phyloP scores from a whole-genome alignment of 2,113 vertebrate species.

The Montifringilla adamsi region DNA sequence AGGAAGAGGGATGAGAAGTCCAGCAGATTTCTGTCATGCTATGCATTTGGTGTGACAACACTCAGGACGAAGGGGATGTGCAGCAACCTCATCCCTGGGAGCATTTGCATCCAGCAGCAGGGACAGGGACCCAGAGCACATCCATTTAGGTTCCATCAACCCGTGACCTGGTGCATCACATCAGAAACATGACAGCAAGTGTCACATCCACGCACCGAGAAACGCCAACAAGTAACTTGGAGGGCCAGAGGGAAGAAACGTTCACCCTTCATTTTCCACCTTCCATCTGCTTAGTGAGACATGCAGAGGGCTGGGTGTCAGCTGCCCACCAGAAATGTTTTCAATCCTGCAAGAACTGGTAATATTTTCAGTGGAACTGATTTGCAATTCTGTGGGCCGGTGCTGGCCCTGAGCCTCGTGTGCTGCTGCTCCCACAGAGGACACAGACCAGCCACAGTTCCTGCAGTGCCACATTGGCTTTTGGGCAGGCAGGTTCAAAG shows the following conservation, averaged over 20 bases:
- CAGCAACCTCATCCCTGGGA: fast-evolving
- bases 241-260: neutral
- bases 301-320: neutral
- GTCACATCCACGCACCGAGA: neutral
- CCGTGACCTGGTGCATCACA: neutral
- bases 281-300: neutral
- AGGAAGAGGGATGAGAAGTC: neutral
- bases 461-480: neutral
- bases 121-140: neutral
- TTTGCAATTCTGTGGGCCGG: neutral
- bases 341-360: neutral
- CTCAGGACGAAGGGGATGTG: neutral
- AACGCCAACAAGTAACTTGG: neutral
- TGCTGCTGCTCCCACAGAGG: neutral
- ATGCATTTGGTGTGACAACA: too few relatives aligned
- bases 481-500: neutral
- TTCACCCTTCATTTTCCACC: neutral
- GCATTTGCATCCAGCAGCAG: neutral
- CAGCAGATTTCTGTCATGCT: neutral
- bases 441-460: fast-evolving
- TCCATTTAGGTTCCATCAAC: neutral
- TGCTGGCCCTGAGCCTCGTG: neutral
- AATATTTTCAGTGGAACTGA: neutral
- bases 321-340: neutral
- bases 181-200: neutral